Base-by-base conservation (phyloP, 2,888 invertebrate species). In the Sesia bembeciformis region DNA sequence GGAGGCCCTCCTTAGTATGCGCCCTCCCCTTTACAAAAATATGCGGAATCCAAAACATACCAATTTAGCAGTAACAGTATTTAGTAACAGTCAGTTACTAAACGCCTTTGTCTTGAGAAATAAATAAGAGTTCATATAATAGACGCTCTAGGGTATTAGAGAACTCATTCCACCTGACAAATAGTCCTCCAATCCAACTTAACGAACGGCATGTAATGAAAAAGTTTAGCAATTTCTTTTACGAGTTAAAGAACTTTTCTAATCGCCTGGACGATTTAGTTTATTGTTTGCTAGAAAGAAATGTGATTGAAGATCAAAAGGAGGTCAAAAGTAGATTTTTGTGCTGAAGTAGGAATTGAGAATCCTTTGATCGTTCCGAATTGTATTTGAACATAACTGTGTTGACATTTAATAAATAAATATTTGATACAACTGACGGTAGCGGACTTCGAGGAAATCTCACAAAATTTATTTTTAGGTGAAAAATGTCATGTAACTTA, bases 161-260 rank as follows among this genome's bases (percentile, higher is more conserved):
- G 7, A 46, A 46, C 46, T 46, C n/a, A 46, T 8, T 46, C 46
- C n/a, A 8, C 46, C n/a, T 46, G 4, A n/a, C 8, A 46, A 46
- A 23, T 23, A 23, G 8, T 52, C 40, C 52, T 52, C 40, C 40
- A 40, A 52, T 40, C 52, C 23, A 52, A 40, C 40, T 49, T n/a
- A 49, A 49, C 7, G 39, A 52, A 40, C 39, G 40, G 46, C 5
- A 46, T n/a, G 8, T 40, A 52, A 52, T 52, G 40, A 52, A 52
- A 52, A 52, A 52, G 40, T 52, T 52, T 52, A 8, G 52, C 52
- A n/a, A 40, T 52, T 49, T 52, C 39, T 52, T 52, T 52, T 40
- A 52, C 4, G 40, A 8, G 40, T 40, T 40, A 4, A n/a, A 39
- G 5, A 52, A 52, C 52, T 52, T 52, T 52, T 40, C 40, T 52